phyloP scores from a whole-genome alignment of 53 echinoderm and acorn worm species.

The Actinopyga echinites region DNA sequence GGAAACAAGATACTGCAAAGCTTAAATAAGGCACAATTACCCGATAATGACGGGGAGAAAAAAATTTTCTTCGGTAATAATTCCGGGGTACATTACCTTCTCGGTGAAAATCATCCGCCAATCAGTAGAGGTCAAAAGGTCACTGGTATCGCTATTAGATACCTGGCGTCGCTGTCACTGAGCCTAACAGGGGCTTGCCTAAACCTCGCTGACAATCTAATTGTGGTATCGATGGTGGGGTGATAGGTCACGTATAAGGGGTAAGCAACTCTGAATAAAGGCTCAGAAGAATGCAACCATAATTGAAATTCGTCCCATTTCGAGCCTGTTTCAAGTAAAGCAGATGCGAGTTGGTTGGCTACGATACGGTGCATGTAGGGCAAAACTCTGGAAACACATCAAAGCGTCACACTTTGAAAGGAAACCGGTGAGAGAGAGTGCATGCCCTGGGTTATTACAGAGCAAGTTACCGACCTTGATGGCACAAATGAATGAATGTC shows the following conservation, averaged over 20 bases:
- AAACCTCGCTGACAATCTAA: conserved; percentile 26
- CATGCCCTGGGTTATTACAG: no score
- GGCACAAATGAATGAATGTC: no score
- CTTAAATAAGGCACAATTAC: conserved; percentile 37
- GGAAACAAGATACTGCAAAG: conserved; percentile 11
- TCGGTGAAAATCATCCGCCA: background rate
- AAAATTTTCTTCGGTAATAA: background rate
- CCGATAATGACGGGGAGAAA: background rate
- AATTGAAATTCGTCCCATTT: conserved; percentile 1
- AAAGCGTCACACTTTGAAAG: no score
- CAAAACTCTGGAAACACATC: no score
- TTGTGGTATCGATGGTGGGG: conserved; percentile 26
- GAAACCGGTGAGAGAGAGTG: no score
- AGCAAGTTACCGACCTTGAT: no score
- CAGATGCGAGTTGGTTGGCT: no score
- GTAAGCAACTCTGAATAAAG: conserved; percentile 1
- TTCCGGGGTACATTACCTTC: conserved; percentile 21
- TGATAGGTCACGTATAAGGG: conserved; percentile 13
- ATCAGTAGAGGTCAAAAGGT: conserved; percentile 14
- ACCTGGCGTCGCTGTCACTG: conserved; percentile 35
- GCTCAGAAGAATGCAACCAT: background rate
- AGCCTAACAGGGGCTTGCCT: background rate
- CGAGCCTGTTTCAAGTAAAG: no score
- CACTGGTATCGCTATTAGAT: conserved; percentile 14
- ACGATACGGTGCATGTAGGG: no score